Base-by-base conservation (phyloP, 2,888 invertebrate genomes). In the Nematopogon swammerdamellus region DNA sequence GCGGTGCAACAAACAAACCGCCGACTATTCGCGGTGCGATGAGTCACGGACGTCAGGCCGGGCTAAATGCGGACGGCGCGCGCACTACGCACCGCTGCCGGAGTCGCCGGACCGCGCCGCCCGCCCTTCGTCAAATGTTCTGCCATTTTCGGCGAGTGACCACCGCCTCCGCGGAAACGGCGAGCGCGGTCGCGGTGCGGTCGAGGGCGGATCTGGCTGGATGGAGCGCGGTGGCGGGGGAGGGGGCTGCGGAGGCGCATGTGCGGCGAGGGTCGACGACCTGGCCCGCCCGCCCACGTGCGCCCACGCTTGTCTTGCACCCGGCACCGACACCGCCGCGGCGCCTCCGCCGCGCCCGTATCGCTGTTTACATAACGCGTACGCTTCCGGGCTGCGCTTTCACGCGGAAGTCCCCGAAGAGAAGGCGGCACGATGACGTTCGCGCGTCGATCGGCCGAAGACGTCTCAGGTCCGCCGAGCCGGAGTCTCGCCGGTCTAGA, bases 1-100 rank as follows among this genome's bases (percentile, higher is more conserved):
- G 66, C 72, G 72, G 68, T 75, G 75, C 75, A 76, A 75, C 75
- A 72, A 73, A 76, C 74, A 75, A 75, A 76, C 67, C 69, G 68
- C 60, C 68, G 67, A 18, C 75, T 77, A 77, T 79, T 77, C 75
- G 69, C 68, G 70, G 72, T 63, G 66, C 63, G 70, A 68, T 79
- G 77, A 79, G 68, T 79, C 79, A 80, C 67, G 68, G 63, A 61
- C 72, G 71, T 70, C 70, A 72, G 72, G 64, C 72, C 69, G 72
- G 70, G 79, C 79, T 79, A 79, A 72, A 79, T 70, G 76, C 74
- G 77, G 79, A 73, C 66, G 60, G 70, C 70, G 73, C 71, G 44
- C 44, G 19, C 43, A 43, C 44, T 6, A 47, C 29, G 48, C 52
- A 46, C 52, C 46, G 50, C 49, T 50, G 36, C 36, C 36, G 25